Conservation (phyloP, 2,888 invertebrate genomes). For the Ypsolopha scabrella region DNA sequence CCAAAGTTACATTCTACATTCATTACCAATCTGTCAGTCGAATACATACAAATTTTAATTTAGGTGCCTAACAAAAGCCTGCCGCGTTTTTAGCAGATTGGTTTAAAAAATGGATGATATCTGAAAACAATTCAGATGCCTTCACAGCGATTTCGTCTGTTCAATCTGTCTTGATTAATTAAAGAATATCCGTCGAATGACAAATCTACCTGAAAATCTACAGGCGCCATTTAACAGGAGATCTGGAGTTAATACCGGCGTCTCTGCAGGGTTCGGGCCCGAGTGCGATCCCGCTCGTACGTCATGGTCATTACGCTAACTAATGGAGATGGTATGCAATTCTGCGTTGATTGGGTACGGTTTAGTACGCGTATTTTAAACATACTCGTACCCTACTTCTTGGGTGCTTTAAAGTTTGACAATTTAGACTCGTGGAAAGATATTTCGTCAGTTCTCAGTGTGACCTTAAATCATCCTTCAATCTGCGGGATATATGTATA, state of each 20-base stretch:
- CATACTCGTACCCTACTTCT: neutral
- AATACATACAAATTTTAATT: too few relatives aligned
- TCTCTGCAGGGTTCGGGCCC: slow-evolving; percentile 34
- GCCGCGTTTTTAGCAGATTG: too few relatives aligned
- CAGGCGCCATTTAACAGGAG: slow-evolving; percentile 41
- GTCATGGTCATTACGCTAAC: slow-evolving; percentile 39
- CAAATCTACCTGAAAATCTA: slow-evolving; percentile 3
- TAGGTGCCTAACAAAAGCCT: too few relatives aligned
- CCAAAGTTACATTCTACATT: too few relatives aligned
- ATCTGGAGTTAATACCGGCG: slow-evolving; percentile 43
- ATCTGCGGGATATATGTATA: too few relatives aligned
- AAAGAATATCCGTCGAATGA: neutral
- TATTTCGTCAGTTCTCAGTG: too few relatives aligned
- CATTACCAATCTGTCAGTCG: too few relatives aligned
- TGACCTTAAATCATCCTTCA: too few relatives aligned
- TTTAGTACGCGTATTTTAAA: neutral
- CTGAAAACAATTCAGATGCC: neutral
- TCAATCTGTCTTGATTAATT: slow-evolving; percentile 31
- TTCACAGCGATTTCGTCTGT: neutral
- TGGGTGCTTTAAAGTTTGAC: too few relatives aligned
- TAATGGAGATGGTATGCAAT: slow-evolving; percentile 32
- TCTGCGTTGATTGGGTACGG: slow-evolving; percentile 4
- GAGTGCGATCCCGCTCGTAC: slow-evolving; percentile 20
- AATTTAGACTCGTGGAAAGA: too few relatives aligned
- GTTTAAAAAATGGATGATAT: too few relatives aligned